Conservation (phyloP, 2,113 vertebrate species). For the Psettodes erumei region DNA sequence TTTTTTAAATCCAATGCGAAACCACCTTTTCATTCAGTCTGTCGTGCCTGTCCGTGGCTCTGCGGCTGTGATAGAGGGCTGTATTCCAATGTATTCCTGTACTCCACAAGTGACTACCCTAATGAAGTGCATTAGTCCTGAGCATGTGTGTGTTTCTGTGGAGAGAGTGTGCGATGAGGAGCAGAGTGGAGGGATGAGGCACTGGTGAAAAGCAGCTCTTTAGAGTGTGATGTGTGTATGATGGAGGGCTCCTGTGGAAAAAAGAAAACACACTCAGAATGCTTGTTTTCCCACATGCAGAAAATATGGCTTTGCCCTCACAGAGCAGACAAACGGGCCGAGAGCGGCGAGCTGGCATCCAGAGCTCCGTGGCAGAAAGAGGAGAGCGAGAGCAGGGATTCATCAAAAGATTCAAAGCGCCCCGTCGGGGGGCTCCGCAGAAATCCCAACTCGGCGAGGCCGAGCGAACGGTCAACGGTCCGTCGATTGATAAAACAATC, state of each 20-base stretch:
- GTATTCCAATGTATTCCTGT: constrained; percentile 34
- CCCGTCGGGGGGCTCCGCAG: neutral
- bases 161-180: constrained; percentile 17
- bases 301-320: constrained; percentile 49
- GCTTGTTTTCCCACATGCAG: constrained; percentile 47
- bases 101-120: constrained; percentile 41
- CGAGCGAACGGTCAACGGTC: constrained; percentile 43
- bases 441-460: constrained; percentile 56
- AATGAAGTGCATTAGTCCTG: constrained; percentile 63
- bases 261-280: constrained; percentile 1
- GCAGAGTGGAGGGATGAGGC: constrained; percentile 9
- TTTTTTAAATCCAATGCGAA: no score
- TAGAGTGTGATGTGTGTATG: constrained; percentile 35
- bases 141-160: constrained; percentile 18
- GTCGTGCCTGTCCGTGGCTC: neutral
- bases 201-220: constrained; percentile 27
- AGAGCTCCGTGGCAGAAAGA: constrained; percentile 15
- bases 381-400: constrained; percentile 34
- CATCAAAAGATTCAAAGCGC: constrained; percentile 34
- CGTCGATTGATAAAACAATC: constrained; percentile 48
- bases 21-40: constrained; percentile 18
- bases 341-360: constrained; percentile 39
- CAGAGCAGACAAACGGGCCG: constrained; percentile 36
- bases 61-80: constrained; percentile 15
- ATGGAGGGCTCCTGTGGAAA: constrained; percentile 40